These are phyloP conservation scores for Cettia cetti DNA, from an alignment of 2,113 vertebrate genomes.

Conservation along the genomic window DNA sequence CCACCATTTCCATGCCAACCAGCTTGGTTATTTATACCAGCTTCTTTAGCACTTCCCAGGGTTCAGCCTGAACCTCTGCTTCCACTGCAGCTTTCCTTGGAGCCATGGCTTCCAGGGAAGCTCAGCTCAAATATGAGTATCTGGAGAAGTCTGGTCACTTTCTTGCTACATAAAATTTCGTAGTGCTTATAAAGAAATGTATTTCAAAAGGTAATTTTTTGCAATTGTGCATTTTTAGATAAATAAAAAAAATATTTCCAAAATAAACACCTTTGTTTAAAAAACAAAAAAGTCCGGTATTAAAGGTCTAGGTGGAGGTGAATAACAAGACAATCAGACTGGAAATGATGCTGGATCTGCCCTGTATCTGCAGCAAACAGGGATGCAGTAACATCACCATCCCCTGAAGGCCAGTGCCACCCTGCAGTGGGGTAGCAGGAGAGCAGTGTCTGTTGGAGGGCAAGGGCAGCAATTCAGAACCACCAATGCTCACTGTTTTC, in stretches of 20 bases:
- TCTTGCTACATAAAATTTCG: constrained; percentile 31
- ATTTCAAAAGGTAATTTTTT: constrained; percentile 57
- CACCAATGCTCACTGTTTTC: not conserved
- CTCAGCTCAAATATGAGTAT: not conserved
- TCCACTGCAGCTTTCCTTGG: constrained; percentile 12
- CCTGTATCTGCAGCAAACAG: not conserved
- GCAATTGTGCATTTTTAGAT: constrained; percentile 70
- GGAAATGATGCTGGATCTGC: not conserved
- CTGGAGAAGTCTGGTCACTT: constrained; percentile 3
- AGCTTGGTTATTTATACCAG: not conserved
- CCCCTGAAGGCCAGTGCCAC: accelerated
- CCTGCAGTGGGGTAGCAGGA: not conserved
- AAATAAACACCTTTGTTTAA: constrained; percentile 63
- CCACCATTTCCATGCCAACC: not conserved
- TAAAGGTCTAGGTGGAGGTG: not conserved
- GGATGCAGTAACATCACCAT: not conserved
- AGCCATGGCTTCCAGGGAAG: not conserved
- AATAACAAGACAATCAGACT: not conserved
- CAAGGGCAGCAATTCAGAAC: not conserved
- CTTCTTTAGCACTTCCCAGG: not conserved
- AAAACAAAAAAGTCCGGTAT: not conserved
- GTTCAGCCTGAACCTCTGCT: not conserved
- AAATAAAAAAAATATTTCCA: constrained; percentile 56
- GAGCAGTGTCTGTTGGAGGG: not conserved
- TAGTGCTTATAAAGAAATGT: constrained; percentile 53